Conservation (phyloP, 2,113 vertebrate genomes). For the Anas platyrhynchos region DNA sequence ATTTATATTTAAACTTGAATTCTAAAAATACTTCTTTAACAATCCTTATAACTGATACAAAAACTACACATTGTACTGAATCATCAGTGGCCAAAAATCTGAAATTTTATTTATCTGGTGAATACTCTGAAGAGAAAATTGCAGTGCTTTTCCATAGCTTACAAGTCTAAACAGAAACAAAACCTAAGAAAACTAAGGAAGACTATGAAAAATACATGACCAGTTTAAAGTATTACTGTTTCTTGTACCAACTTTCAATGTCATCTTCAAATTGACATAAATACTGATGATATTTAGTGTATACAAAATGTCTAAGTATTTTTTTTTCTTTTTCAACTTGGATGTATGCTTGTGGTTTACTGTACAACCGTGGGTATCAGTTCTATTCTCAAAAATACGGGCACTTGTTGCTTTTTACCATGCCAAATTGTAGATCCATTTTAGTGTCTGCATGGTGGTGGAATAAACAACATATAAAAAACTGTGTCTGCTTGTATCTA, state of each 20-base stretch:
- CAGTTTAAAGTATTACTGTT: not conserved
- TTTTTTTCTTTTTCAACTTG: not conserved
- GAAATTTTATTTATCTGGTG: not conserved
- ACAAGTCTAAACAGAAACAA: not conserved
- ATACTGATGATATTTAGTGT: not conserved
- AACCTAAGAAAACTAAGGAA: not conserved
- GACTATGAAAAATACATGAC: not conserved
- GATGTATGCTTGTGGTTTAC: not conserved
- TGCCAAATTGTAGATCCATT: not conserved
- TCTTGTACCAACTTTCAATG: not conserved
- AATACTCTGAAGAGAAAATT: not conserved
- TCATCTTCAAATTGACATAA: not conserved
- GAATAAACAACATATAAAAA: not conserved
- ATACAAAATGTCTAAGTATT: not conserved
- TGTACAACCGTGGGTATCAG: not conserved
- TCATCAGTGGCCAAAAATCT: not conserved
- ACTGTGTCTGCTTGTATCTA: not conserved
- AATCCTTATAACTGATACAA: not conserved
- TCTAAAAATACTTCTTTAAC: not conserved
- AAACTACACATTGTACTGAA: not conserved
- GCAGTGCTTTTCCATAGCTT: not conserved
- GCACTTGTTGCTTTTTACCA: not conserved
- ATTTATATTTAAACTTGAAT: not conserved
- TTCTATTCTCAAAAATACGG: not conserved
- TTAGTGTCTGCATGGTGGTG: not conserved